A percentile compares a stretch with the other conserved stretches of the same genome.
These are phyloP conservation scores for Cardinalis cardinalis DNA, from an alignment of 2,113 vertebrate species.

Conservation along the genomic window DNA sequence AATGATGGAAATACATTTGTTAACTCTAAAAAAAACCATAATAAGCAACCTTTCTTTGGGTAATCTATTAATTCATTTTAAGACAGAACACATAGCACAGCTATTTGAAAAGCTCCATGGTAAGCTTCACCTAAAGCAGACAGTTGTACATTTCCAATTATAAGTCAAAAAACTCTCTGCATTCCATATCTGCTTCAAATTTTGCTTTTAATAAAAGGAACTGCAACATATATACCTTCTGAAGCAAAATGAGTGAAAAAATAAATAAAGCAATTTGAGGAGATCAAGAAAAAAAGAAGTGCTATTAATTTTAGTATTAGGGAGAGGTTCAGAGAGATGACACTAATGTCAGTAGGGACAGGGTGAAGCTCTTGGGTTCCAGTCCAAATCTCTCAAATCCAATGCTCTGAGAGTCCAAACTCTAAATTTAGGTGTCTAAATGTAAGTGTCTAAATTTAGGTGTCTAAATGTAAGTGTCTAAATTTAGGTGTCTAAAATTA, in stretches of 20 bases:
- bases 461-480: no score
- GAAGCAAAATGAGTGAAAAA: not conserved
- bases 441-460: no score
- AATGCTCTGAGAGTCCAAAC: not conserved
- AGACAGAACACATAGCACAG: not conserved
- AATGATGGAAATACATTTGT: not conserved
- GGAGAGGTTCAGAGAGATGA: not conserved
- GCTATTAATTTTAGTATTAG: not conserved
- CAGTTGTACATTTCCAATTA: not conserved
- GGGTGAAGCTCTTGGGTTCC: not conserved
- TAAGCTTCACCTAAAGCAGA: not conserved
- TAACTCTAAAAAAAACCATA: not conserved
- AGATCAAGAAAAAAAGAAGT: not conserved
- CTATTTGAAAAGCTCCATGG: not conserved
- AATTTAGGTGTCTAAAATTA: conserved; percentile 44
- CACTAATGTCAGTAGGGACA: not conserved
- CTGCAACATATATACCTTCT: not conserved
- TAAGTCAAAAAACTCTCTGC: not conserved
- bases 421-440: conserved; percentile 46
- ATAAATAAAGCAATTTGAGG: not conserved
- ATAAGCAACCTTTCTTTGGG: not conserved
- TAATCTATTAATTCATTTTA: not conserved
- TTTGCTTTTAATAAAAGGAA: not conserved
- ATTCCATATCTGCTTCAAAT: not conserved
- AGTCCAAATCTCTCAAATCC: not conserved